Evolutionary conservation across 1,140 invertebrate genomes (phyloP), one percentile per base, ranked within the genome.

Genomic region (Nylanderia fulva): DNA sequence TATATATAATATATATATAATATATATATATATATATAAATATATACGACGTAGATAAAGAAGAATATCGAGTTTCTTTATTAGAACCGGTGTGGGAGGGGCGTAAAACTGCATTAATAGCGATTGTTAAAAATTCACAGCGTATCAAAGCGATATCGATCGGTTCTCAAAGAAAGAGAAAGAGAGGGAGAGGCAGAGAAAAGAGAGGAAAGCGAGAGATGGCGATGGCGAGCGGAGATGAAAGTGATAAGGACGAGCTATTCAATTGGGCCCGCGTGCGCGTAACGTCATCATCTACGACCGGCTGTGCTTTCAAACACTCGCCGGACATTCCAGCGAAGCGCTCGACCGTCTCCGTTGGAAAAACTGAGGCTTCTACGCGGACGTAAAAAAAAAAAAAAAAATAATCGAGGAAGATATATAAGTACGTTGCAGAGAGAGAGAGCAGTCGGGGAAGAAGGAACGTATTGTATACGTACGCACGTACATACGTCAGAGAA

Each of bases 51-150:
- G 45, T 15, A 18, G 45, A 48, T 48, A 48, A 48, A 48, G 39
- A 42, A 42, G 45, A 48, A 48, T 4, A 18, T 0, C 15, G 1
- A 18, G 15, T 48, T 48, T 61, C 15, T 39, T 24, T 72, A 82
- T 82, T 82, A 58, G 24, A 82, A 82, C 8, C 24, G 3, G n/a
- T 15, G 21, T 48, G 15, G 39, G 15, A 36, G 24, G 18, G 58
- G 27, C 61, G 61, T 33, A 45, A 48, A 48, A 18, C 2, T 11
- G 45, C 8, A 48, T 18, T 13, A 36, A 36, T 15, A n/a, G 69
- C 18, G n/a, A 72, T 82, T 72, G 71, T 60, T 82, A 72, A 72
- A 82, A 71, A 82, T 82, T 72, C n/a, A 58, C 9, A 45, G n/a
- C 36, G n/a, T 42, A 58, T 29, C 21, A 18, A 11, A 54, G 39